These are phyloP conservation scores for Heliocidaris erythrogramma DNA, from an alignment of 35 echinoderm and acorn worm genomes.

Conservation along the genomic window DNA sequence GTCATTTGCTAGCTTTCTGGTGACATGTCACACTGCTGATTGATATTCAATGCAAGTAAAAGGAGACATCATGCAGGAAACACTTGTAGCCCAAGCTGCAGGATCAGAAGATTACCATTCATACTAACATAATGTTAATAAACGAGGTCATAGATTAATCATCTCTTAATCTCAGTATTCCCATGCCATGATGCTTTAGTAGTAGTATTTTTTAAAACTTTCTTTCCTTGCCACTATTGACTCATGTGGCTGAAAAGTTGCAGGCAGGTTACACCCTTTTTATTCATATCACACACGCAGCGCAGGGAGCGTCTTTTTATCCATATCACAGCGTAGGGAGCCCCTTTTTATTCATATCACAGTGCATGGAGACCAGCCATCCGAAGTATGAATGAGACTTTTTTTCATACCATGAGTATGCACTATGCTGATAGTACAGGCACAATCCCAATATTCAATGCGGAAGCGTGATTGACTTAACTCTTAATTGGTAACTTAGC, in stretches of 20 bases:
- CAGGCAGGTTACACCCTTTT: neutral
- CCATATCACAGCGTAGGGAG: too few species aligned
- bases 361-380: too few species aligned
- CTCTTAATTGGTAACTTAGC: too few species aligned
- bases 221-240: neutral
- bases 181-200: neutral
- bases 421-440: too few species aligned
- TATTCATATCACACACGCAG: too few species aligned
- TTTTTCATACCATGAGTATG: too few species aligned
- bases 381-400: too few species aligned
- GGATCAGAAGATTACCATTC: neutral
- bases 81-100: neutral
- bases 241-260: neutral
- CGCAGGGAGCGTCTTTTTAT: too few species aligned
- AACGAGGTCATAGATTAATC: neutral
- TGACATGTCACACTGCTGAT: neutral
- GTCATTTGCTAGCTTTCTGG: neutral
- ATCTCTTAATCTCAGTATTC: neutral
- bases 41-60: neutral
- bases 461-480: too few species aligned
- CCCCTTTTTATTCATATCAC: too few species aligned
- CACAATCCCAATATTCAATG: too few species aligned
- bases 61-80: neutral
- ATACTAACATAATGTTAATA: neutral
- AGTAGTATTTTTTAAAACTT: neutral